phyloP scores from a whole-genome alignment of 1,140 invertebrate genomes.

The Lepidotrigona ventralis region DNA sequence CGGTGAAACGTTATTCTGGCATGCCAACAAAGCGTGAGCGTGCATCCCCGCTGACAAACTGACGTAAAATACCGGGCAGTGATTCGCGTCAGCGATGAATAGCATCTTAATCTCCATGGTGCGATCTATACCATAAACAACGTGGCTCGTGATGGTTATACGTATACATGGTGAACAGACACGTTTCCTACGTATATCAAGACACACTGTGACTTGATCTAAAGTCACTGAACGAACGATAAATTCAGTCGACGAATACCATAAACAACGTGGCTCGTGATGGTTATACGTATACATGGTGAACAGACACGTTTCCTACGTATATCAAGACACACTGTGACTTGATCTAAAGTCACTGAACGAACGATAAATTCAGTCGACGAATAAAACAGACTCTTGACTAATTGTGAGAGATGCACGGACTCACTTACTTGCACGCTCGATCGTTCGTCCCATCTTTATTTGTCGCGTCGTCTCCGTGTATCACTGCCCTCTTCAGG shows the following conservation, averaged over 20 bases:
- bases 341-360: constrained; percentile 75
- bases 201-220: constrained; percentile 67
- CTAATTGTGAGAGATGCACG: constrained; percentile 80
- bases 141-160: constrained; percentile 56
- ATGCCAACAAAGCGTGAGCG: neutral
- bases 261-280: constrained; percentile 73
- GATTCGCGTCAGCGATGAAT: constrained; percentile 65
- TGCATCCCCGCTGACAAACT: constrained; percentile 8
- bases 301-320: constrained; percentile 34
- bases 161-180: constrained; percentile 20
- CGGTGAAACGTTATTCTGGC: neutral
- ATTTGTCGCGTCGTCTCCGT: neutral
- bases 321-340: constrained; percentile 55
- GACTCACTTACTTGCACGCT: constrained; percentile 73
- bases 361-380: constrained; percentile 76
- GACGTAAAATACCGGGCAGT: constrained; percentile 39
- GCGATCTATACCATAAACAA: constrained; percentile 75
- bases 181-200: constrained; percentile 54
- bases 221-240: constrained; percentile 76
- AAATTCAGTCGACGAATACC: constrained; percentile 73
- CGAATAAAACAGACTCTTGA: constrained; percentile 79
- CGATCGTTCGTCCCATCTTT: neutral
- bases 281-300: constrained; percentile 29
- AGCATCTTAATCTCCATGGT: constrained; percentile 73
- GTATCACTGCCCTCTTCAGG: neutral